Base-by-base conservation (phyloP, 2,797 vertebrate species). In the Danionella dracula region DNA sequence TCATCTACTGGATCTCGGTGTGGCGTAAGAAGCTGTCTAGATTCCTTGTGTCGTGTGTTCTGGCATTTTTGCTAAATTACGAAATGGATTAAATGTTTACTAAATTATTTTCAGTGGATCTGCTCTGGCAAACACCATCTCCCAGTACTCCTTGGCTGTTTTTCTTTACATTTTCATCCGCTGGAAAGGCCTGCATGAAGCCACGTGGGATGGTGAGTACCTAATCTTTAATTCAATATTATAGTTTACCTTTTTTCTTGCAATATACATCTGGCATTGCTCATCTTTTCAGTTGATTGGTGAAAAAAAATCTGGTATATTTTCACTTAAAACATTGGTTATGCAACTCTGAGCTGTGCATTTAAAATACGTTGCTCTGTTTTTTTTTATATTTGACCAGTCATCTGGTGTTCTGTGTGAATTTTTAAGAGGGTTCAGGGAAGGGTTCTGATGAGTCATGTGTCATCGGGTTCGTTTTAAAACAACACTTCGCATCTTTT, bases 141-240 rank as follows among this genome's bases (percentile, higher is more conserved):
- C 93, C 10, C 94, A 97, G 83, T 95, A 86, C 62, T 42, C 82
- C 1, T 78, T 96, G 79, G 85, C 90, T 4, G 57, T 90, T 35
- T 49, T 94, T 9, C 86, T 98, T 4, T 87, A 85, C 16, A 8
- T 86, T 8, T 95, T 92, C 11, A 90, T 98, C 69, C 51, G 78
- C 58, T 78, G 81, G 74, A 92, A 69, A 74, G 93, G 90, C 60
- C 86, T 96, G 12, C 87, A 98, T 3, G 85, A 86, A 70, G 83
- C 89, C 4, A 97, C 95, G 0, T 99, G 95, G 94, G 88, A 74
- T 86, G 96, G 96, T 98, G 48, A 81, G 68, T 55, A 4, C 23
- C 31, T n/a, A 12, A 53, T 35, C 37, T 34, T 13, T 51, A 12
- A 1, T 29, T 57, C 41, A 21, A 4, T 3, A 27, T n/a, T n/a